Percentiles rank a stretch among this genome's conserved stretches.
phyloP scores from a whole-genome alignment of 2,797 vertebrate genomes.

The Discoglossus pictus region DNA sequence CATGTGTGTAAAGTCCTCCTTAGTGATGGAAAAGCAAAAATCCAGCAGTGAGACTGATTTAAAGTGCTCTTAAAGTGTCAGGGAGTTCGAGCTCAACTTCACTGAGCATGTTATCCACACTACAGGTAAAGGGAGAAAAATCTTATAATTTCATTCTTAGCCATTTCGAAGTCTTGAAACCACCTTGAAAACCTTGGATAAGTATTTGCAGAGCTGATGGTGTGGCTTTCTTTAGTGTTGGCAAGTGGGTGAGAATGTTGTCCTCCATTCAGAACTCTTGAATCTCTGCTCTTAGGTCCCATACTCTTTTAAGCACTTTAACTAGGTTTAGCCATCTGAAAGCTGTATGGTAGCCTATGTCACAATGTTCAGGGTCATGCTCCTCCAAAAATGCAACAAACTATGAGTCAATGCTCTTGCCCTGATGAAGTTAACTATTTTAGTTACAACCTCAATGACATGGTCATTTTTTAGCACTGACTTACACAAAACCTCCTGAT shows the following conservation, averaged over 20 bases:
- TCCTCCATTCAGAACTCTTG: constrained; percentile 5
- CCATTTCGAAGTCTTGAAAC: constrained; percentile 47
- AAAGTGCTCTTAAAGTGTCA: constrained; percentile 35
- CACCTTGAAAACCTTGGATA: constrained; percentile 43
- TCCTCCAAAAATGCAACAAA: not conserved
- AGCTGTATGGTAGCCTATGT: not conserved
- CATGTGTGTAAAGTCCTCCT: constrained; percentile 50
- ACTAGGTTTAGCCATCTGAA: not conserved
- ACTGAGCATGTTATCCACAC: constrained; percentile 51
- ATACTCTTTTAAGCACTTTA: constrained; percentile 34
- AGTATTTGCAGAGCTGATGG: constrained; percentile 46
- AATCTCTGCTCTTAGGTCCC: not conserved
- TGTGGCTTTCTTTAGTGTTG: constrained; percentile 48
- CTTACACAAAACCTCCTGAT: too few relatives aligned
- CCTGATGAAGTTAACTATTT: not conserved
- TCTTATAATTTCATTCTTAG: constrained; percentile 22
- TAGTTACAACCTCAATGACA: not conserved
- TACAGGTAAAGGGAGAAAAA: constrained; percentile 45
- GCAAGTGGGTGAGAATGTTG: constrained; percentile 50
- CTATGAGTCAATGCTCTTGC: too few relatives aligned
- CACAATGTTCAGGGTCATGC: not conserved
- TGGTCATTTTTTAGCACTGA: constrained; percentile 12
- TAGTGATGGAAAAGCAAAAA: constrained; percentile 47
- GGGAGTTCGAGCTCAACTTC: constrained; percentile 51
- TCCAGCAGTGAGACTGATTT: constrained; percentile 13